Percentiles rank a stretch among this genome's conserved stretches.
These are phyloP conservation scores for Sebastes kiyomatsui DNA, from an alignment of 2,797 vertebrate species.

Conservation along the genomic window DNA sequence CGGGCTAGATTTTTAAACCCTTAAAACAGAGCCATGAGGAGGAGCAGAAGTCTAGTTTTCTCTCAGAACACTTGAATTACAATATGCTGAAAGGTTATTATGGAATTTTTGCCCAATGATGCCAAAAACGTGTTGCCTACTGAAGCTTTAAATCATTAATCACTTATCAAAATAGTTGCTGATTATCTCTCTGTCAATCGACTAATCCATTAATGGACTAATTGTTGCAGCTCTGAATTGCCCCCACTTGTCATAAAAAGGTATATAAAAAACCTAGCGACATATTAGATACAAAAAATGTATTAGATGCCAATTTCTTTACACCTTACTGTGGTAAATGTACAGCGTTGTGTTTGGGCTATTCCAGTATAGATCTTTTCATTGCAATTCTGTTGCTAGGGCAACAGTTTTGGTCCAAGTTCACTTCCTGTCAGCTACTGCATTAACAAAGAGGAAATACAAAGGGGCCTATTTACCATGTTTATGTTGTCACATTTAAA, in stretches of 20 bases:
- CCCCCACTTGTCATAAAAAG: background rate
- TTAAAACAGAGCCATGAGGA: no score
- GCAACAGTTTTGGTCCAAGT: background rate
- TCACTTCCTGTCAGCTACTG: background rate
- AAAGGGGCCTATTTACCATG: background rate
- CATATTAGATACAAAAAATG: background rate
- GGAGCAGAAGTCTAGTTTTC: no score
- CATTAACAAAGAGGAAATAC: background rate
- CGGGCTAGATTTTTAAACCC: no score
- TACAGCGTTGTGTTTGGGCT: background rate
- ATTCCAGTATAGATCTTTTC: slow-evolving; percentile 4
- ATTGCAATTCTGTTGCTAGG: background rate
- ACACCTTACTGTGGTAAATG: background rate
- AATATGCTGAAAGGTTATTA: no score
- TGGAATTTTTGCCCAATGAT: no score
- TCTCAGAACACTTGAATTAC: no score
- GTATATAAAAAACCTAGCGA: background rate
- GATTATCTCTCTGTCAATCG: background rate
- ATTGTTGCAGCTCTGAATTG: background rate
- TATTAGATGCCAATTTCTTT: background rate
- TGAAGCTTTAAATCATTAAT: background rate
- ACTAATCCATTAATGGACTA: background rate
- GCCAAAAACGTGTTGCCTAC: rapidly evolving
- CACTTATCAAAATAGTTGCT: background rate
- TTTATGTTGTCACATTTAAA: background rate